Percentiles rank a stretch among this genome's conserved stretches.
Evolutionary conservation across 1,140 invertebrate species (phyloP).

Genomic region (Pararge aegeria): DNA sequence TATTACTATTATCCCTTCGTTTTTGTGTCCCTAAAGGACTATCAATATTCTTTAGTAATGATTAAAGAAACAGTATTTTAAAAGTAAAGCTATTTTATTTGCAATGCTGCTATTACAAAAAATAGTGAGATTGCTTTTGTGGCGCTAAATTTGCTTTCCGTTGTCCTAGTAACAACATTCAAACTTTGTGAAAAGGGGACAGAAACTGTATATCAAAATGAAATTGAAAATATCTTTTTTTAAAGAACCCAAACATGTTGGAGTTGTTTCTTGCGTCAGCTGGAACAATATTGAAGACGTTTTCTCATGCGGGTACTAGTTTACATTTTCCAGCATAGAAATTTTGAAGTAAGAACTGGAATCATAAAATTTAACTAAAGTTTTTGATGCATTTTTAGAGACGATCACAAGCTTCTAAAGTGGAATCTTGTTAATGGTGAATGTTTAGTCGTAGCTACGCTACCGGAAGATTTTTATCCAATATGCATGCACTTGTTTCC

Average conservation of each 20-base stretch:
- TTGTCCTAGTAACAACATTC: neutral
- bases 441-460: conserved; percentile 86
- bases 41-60: no score
- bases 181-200: neutral
- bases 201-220: conserved; percentile 78
- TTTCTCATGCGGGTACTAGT: conserved; percentile 89
- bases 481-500: conserved; percentile 93
- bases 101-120: neutral
- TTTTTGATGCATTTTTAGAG: conserved; percentile 79
- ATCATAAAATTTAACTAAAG: neutral
- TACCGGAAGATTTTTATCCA: conserved; percentile 92
- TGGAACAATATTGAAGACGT: conserved; percentile 97
- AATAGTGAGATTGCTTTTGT: neutral
- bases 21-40: no score
- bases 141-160: neutral
- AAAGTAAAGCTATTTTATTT: neutral
- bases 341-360: no score
- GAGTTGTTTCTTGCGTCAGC: conserved; percentile 91
- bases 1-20: no score
- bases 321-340: no score
- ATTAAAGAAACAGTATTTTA: no score
- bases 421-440: conserved; percentile 93
- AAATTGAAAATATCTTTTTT: conserved; percentile 89
- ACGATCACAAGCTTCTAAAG: conserved; percentile 93
- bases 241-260: conserved; percentile 86